Base-by-base conservation (phyloP, 2,113 vertebrate species). In the Caloenas nicobarica region DNA sequence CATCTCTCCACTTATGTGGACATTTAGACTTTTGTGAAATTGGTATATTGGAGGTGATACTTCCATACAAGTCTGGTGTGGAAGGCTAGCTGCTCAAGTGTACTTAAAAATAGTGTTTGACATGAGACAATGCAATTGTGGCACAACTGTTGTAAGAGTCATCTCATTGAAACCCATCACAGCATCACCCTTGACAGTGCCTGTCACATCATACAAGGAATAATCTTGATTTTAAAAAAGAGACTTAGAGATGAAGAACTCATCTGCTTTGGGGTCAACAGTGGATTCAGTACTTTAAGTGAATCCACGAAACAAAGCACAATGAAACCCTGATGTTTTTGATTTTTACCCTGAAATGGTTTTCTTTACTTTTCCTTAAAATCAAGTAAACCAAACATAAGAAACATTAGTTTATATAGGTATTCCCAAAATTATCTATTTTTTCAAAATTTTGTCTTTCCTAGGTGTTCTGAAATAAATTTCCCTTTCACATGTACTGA, bases 401-500 rank as follows among this genome's bases (percentile, higher is more conserved):
- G 33, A 86, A 70, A 6, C 11, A 38, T 44, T 73, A 7, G 5
- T 85, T 89, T 50, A 11, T 88, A 1, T 4, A 58, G n/a, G 7
- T 68, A 68, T 22, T 62, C 24, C 3, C 7, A 76, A 56, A 62
- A 72, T 60, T 71, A 56, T 17, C 16, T 68, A 16, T 31, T 3
- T 72, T 51, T 85, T 79, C 11, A 64, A 60, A 56, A 13, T 44
- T 64, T 81, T 65, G 5, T 46, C 26, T 81, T 79, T 78, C 25
- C 9, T 42, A 18, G 19, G 10, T 57, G 23, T 72, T 91, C 42
- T 48, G 61, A 56, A 82, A 31, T 56, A 36, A 22, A 5, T 58
- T 78, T 65, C 13, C 24, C 19, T 57, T 83, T 53, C 14, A 5
- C 0, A 0, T 6, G 0, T 58, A 29, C 7, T 28, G 16, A 17